These are phyloP conservation scores for Yoshiicerus persimilis DNA, from an alignment of 1,140 invertebrate species.

Conservation along the genomic window DNA sequence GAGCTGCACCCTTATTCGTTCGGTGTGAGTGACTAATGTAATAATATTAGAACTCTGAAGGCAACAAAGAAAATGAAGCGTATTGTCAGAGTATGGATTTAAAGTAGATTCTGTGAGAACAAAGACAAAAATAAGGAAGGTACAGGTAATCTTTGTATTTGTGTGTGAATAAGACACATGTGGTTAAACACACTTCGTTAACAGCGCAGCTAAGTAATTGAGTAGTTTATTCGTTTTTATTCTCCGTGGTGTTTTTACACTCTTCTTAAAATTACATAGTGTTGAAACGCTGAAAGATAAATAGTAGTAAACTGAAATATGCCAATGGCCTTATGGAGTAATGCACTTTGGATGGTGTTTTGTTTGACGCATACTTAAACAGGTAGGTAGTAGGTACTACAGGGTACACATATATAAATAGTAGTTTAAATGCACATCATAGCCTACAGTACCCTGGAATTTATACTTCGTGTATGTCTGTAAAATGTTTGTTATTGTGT, in stretches of 20 bases:
- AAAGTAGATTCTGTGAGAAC: not conserved
- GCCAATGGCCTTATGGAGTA: constrained; percentile 18
- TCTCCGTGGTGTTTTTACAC: not conserved
- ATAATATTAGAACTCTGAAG: no score
- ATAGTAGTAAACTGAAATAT: not conserved
- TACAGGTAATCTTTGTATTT: no score
- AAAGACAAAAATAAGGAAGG: not conserved
- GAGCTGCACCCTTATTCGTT: no score
- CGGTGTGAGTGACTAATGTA: no score
- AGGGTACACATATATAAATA: no score
- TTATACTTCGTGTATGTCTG: no score
- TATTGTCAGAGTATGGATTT: no score
- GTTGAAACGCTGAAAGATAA: not conserved
- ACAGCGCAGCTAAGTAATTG: not conserved
- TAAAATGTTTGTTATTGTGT: no score
- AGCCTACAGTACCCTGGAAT: no score
- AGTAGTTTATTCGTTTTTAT: not conserved
- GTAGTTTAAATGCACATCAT: no score
- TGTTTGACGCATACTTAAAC: not conserved
- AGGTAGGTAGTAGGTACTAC: not conserved
- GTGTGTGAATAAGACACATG: no score
- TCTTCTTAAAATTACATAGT: not conserved
- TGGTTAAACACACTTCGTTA: not conserved
- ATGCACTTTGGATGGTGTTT: not conserved
- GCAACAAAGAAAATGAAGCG: no score